These are phyloP conservation scores for Cephalophus harveyi DNA, from an alignment of 2,113 vertebrate species.

Conservation along the genomic window DNA sequence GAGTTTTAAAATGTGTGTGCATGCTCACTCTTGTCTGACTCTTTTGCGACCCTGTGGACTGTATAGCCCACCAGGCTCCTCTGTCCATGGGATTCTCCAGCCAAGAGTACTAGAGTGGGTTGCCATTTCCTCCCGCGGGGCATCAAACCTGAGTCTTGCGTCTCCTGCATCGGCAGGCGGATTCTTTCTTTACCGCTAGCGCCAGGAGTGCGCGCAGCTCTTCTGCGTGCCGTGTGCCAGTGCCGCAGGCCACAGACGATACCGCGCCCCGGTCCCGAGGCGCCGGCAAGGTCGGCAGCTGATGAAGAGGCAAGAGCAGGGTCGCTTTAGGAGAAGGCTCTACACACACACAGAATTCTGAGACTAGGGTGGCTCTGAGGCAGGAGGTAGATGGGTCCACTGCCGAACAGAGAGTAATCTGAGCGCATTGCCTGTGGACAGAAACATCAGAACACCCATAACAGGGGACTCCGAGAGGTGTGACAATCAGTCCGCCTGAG, in stretches of 20 bases:
- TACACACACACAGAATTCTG: not conserved
- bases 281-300: not conserved
- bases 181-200: fast-evolving
- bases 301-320: not conserved
- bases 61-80: not conserved
- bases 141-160: not conserved
- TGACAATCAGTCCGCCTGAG: not conserved
- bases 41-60: not conserved
- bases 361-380: not conserved
- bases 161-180: not conserved
- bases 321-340: too few species aligned
- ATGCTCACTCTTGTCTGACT: not conserved
- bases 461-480: not conserved
- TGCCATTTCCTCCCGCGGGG: not conserved
- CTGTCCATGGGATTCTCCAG: not conserved
- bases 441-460: not conserved
- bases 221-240: not conserved
- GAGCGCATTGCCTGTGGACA: not conserved
- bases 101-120: not conserved
- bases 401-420: not conserved
- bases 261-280: fast-evolving
- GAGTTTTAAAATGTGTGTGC: not conserved
- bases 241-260: fast-evolving
- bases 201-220: fast-evolving
- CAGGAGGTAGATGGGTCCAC: not conserved